Evolutionary conservation across 2,797 vertebrate genomes (phyloP).

Genomic region (Labeo calbasu): DNA sequence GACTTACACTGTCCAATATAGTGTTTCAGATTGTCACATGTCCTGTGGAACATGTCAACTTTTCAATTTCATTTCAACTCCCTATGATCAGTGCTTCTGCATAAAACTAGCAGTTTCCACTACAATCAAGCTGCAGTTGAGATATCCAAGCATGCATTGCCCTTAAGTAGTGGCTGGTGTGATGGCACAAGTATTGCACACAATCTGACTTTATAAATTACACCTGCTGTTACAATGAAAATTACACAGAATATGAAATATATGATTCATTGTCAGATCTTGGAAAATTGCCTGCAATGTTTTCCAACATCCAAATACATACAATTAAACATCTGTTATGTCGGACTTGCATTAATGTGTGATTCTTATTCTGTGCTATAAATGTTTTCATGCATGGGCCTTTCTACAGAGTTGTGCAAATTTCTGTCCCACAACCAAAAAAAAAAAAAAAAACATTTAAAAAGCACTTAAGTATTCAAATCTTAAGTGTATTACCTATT

Average conservation of each 20-base stretch:
- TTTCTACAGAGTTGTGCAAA: too few species aligned
- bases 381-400: neutral
- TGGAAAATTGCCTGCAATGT: neutral
- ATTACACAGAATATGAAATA: conserved; percentile 9
- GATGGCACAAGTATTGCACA: neutral
- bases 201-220: neutral
- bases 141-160: conserved; percentile 19
- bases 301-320: conserved; percentile 2
- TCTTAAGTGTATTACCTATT: too few species aligned
- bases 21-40: too few species aligned
- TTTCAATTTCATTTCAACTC: neutral
- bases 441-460: too few species aligned
- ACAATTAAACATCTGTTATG: conserved; percentile 21
- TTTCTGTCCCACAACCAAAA: too few species aligned
- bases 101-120: neutral
- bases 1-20: neutral
- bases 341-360: neutral
- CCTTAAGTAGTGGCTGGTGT: neutral
- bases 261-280: neutral
- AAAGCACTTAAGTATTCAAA: too few species aligned
- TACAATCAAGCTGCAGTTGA: neutral
- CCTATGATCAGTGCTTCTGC: neutral
- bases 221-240: neutral
- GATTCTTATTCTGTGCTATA: neutral
- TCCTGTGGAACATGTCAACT: neutral